A percentile compares a stretch with the other conserved stretches of the same genome.
These are phyloP conservation scores for Nomada ruficornis DNA, from an alignment of 2,888 invertebrate species.

Conservation along the genomic window DNA sequence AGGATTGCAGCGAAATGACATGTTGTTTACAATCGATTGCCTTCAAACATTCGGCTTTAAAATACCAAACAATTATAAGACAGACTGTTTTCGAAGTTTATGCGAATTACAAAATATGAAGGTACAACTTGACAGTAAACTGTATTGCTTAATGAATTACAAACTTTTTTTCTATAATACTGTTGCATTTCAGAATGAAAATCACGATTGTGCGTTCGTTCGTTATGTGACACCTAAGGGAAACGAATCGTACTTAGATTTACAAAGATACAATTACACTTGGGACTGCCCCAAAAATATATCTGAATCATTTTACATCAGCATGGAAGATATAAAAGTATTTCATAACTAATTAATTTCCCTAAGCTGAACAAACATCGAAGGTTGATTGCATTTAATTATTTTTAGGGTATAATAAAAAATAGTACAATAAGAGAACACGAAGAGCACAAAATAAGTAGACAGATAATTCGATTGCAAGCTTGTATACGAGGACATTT, in stretches of 20 bases:
- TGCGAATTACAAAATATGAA: constrained; percentile 67
- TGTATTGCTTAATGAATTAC: neutral
- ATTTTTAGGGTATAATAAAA: constrained; percentile 84
- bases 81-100: constrained; percentile 72
- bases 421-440: constrained; percentile 84
- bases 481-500: constrained; percentile 87
- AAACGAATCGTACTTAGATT: constrained; percentile 77
- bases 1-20: constrained; percentile 73
- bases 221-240: constrained; percentile 73
- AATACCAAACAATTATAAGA: constrained; percentile 67
- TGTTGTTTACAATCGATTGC: constrained; percentile 70
- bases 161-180: neutral
- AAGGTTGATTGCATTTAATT: neutral
- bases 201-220: constrained; percentile 74
- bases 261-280: constrained; percentile 74
- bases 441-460: constrained; percentile 69
- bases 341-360: neutral
- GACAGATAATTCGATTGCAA: constrained; percentile 85
- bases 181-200: constrained; percentile 59
- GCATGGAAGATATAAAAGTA: constrained; percentile 78
- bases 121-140: constrained; percentile 42
- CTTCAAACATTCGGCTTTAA: constrained; percentile 71
- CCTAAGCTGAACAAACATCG: neutral
- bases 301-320: constrained; percentile 74
- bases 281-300: constrained; percentile 78